Conservation (phyloP, 1,140 invertebrate genomes). For the roundworm (Caenorhabditis elegans) region DNA sequence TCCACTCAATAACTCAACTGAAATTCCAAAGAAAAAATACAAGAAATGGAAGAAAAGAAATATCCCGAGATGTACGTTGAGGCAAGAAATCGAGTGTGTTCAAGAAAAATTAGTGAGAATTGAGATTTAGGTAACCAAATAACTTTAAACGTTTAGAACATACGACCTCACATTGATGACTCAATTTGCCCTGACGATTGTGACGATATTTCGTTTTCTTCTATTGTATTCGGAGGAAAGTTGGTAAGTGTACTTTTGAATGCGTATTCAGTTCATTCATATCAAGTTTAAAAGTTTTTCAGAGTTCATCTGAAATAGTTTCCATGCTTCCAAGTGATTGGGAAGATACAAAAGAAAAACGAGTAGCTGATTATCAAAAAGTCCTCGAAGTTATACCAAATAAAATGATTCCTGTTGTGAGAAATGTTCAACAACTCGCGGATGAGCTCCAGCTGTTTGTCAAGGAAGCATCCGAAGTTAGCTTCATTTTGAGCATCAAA, state of each 20-base stretch:
- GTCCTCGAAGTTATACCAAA: conserved; percentile 31
- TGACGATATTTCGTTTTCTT: conserved; percentile 48
- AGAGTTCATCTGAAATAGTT: conserved; percentile 38
- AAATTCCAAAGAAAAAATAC: conserved; percentile 16
- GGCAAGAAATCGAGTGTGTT: conserved; percentile 46
- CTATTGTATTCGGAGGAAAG: conserved; percentile 53
- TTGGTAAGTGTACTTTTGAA: background rate
- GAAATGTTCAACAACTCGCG: conserved; percentile 28
- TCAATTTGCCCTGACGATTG: conserved; percentile 43
- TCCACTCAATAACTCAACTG: background rate
- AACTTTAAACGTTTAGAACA: background rate
- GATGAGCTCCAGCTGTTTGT: conserved; percentile 27
- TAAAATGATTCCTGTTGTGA: conserved; percentile 36
- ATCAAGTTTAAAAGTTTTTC: too few species aligned
- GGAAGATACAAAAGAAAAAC: conserved; percentile 54
- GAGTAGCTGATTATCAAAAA: conserved; percentile 29
- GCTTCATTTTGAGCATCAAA: background rate
- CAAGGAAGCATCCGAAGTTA: background rate
- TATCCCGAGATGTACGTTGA: conserved; percentile 39
- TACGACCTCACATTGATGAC: background rate
- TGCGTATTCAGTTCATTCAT: background rate
- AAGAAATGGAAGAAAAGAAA: conserved; percentile 21
- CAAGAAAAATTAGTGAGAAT: conserved; percentile 30
- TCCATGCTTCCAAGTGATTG: conserved; percentile 49
- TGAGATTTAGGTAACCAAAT: background rate